phyloP scores from a whole-genome alignment of 2,113 vertebrate genomes.

The Trichechus manatus region DNA sequence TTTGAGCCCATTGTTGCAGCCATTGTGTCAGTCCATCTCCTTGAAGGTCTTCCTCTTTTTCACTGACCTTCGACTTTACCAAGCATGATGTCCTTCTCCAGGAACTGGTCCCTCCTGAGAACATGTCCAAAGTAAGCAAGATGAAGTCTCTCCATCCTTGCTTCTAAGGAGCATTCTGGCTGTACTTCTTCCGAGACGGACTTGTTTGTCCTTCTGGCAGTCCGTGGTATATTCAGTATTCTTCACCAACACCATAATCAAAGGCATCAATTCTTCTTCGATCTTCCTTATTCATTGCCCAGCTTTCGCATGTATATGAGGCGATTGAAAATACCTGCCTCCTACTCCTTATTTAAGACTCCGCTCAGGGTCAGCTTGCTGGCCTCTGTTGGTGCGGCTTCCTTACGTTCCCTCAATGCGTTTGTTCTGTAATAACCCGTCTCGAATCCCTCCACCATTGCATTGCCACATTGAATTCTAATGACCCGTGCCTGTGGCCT shows the following conservation, averaged over 20 bases:
- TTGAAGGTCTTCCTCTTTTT: background rate
- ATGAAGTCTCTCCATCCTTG: background rate
- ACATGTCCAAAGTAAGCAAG: background rate
- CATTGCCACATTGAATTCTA: background rate
- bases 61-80: background rate
- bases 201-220: background rate
- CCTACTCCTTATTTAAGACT: background rate
- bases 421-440: accelerated
- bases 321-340: background rate
- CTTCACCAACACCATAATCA: background rate
- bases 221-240: too few species aligned
- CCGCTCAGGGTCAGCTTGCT: background rate
- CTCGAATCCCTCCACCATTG: background rate
- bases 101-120: background rate
- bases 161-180: background rate
- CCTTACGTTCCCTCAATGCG: background rate
- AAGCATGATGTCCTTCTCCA: background rate
- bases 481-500: background rate
- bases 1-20: background rate
- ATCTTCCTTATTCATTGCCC: background rate
- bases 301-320: background rate
- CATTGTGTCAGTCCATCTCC: background rate
- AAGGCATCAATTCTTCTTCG: background rate
- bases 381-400: background rate
- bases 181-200: background rate